phyloP scores from a whole-genome alignment of 1,140 invertebrate genomes.

The Drosophila auraria region DNA sequence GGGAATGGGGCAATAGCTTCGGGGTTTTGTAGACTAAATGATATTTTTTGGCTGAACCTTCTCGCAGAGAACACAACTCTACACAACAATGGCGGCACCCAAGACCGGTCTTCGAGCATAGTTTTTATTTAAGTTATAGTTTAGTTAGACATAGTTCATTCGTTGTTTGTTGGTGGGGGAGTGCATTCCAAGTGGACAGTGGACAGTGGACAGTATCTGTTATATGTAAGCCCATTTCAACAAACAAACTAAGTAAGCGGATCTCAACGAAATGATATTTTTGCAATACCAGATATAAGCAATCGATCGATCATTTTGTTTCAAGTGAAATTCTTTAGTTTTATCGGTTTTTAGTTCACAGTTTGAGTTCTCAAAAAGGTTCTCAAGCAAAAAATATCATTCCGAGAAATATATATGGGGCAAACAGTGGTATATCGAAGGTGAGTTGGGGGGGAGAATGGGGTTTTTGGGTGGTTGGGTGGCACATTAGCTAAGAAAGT shows the following conservation, averaged over 20 bases:
- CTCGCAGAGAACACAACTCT: slow-evolving; percentile 51
- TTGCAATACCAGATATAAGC: slow-evolving; percentile 40
- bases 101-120: slow-evolving; percentile 17
- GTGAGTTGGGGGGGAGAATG: slow-evolving; percentile 20
- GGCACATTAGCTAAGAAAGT: slow-evolving; percentile 46
- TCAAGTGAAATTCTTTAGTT: slow-evolving; percentile 11
- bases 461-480: slow-evolving; percentile 5
- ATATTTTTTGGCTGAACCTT: slow-evolving; percentile 84
- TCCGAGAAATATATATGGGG: slow-evolving; percentile 77
- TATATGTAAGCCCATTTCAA: slow-evolving; percentile 49
- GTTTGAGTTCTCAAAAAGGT: slow-evolving; percentile 71
- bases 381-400: slow-evolving; percentile 85
- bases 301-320: slow-evolving; percentile 25
- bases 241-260: slow-evolving; percentile 42
- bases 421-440: slow-evolving; percentile 59
- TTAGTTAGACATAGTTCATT: slow-evolving; percentile 8
- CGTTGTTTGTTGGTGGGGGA: slow-evolving; percentile 34
- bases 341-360: slow-evolving; percentile 32
- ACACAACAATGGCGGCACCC: slow-evolving; percentile 18
- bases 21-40: slow-evolving; percentile 59
- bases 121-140: slow-evolving; percentile 19
- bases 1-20: slow-evolving; percentile 19
- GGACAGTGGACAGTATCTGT: slow-evolving; percentile 23
- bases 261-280: slow-evolving; percentile 63
- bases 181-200: slow-evolving; percentile 39